Base-by-base conservation (phyloP, 2,888 invertebrate genomes). In the Dilophus febrilis region DNA sequence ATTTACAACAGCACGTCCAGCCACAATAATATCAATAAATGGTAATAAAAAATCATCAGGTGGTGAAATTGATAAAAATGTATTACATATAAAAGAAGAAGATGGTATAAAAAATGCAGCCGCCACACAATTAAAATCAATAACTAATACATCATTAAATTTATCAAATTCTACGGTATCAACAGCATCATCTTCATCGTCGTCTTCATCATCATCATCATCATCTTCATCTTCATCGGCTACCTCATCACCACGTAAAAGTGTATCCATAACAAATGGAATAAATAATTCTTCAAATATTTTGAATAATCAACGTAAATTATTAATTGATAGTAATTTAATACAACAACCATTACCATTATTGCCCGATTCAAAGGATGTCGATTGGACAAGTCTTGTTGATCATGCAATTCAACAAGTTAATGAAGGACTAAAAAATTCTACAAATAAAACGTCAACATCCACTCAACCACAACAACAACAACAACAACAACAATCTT, bases 381-480 rank as follows among this genome's bases (percentile, higher is more conserved):
- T 81, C 50, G 83, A 85, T 57, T 85, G 86, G 86, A 73, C 78
- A 11, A 74, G 77, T 51, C 66, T 85, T 17, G 83, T 85, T 3
- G 79, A 82, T 53, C 31, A 27, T 18, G 28, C 49, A 47, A 40
- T 42, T 44, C 30, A 46, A 44, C 40, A 40, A 18, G 26, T 40
- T 11, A 40, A 40, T 26, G 40, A 40, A 35, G 40, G 40, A 3
- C 14, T 40, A 12, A 40, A 40, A 13, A 34, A 18, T 17, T 18
- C 34, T 22, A 6, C 22, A 6, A 8, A 6, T 22, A 8, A 4
- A 33, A 27, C 38, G n/a, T 22, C 22, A 22, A 22, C 22, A 7
- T 4, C 7, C 4, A 38, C 14, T 8, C 40, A 41, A 37, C n/a
- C 22, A 13, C 37, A 22, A 22, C 22, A 22, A 36, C 35, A 37